These are phyloP conservation scores for Nemoura dubitans DNA, from an alignment of 2,888 invertebrate species.

Conservation along the genomic window DNA sequence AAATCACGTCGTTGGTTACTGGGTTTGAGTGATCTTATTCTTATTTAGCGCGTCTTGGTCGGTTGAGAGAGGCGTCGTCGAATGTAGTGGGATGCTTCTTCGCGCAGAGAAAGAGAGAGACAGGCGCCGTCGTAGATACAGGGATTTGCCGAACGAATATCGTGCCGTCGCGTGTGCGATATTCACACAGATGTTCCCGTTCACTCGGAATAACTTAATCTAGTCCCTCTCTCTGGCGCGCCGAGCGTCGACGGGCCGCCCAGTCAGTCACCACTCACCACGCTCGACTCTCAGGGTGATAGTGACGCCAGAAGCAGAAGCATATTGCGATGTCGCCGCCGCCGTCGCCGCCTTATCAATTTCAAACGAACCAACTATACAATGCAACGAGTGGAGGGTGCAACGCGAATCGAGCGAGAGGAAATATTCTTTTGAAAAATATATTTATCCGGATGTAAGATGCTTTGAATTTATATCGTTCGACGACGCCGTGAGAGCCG, in stretches of 20 bases:
- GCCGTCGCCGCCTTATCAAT: not conserved
- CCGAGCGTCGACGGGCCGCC: not conserved
- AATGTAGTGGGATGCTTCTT: no score
- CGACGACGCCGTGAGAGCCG: not conserved
- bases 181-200: not conserved
- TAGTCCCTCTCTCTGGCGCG: not conserved
- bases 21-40: not conserved
- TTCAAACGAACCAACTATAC: not conserved
- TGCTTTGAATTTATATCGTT: not conserved
- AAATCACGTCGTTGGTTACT: not conserved
- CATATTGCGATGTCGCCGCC: not conserved
- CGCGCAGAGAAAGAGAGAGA: no score
- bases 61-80: no score
- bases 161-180: not conserved
- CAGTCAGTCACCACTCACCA: not conserved
- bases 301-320: not conserved
- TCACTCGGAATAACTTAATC: not conserved
- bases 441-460: not conserved
- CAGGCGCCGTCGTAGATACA: no score
- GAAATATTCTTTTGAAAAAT: not conserved
- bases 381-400: not conserved
- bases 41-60: not conserved
- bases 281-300: not conserved
- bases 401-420: not conserved
- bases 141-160: no score